Evolutionary conservation across 2,113 vertebrate species (phyloP), one percentile per base, ranked within the genome.

Genomic region (Mobula birostris): DNA sequence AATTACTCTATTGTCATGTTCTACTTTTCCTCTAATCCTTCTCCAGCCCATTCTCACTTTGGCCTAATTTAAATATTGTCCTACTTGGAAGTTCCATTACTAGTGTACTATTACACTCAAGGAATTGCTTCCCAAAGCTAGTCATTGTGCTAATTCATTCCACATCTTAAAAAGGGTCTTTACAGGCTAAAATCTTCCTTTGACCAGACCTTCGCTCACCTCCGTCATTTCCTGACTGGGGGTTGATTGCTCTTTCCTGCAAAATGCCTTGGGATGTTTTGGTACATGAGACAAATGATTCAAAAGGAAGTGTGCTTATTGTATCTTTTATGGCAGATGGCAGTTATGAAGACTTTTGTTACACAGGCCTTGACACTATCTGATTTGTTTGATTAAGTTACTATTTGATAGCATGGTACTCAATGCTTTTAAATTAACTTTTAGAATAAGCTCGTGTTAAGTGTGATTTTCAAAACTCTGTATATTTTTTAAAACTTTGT

Each of bases 211-310:
- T 48, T 48, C 48, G 15, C 14, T 90, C n/a, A n/a, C 85, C 61
- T 66, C 61, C 27, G 5, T n/a, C 27, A 77, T n/a, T 77, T 77
- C 12, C 85, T 66, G 17, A 90, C 2, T 32, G n/a, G 17, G 29
- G 61, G 15, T 36, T 66, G 85, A 90, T 32, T 66, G 61, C 85
- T 90, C 5, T 14, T 90, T 90, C 29, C 29, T 90, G 61, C 19
- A 68, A 90, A 90, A 66, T 68, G 61, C 61, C 29, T 90, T 66
- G 58, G 85, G n/a, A 90, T 90, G n/a, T 90, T 90, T 90, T 66
- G 85, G 61, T 66, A 36, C 14, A 90, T 66, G 15, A 68, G 85
- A 32, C 6, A n/a, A 19, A 66, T 17, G 32, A 32, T 68, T 14
- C 21, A 90, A 90, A 90, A 27, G 48, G 19, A 85, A 85, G 8